Evolutionary conservation across 1,140 invertebrate species (phyloP), one percentile per base, ranked within the genome.

Genomic region (Drosophila athabasca): DNA sequence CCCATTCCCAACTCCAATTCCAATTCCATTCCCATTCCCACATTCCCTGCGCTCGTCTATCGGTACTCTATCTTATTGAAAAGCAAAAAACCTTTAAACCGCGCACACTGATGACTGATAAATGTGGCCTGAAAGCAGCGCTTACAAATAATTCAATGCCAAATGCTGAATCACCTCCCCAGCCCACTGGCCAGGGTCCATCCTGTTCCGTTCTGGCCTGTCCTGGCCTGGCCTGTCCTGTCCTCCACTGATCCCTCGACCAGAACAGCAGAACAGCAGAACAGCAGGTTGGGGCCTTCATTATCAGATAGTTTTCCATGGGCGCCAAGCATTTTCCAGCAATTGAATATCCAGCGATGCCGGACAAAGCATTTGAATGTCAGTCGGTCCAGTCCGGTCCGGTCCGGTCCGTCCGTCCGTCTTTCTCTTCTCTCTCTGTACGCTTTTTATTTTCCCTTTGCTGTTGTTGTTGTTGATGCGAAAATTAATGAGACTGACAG

Each of bases 401-500:
- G 24, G 31, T 9, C 29, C 17, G 1, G 46, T 13, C 31, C 8
- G 4, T 26, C 24, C 5, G 24, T 26, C 9, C 9, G 31, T 9
- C 29, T 26, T 0, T 26, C 1, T 44, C 19, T 46, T 60, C 35
- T 41, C 45, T 26, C 8, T 41, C 48, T 51, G 48, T 48, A 54
- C 55, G 24, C 26, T 26, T 43, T 43, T 45, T 24, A 6, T 51
- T 57, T 19, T 43, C 43, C 48, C 41, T 35, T 62, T 58, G 64
- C 26, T 57, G 60, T 70, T 51, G 22, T 24, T 51, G 35, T 57
- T 57, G 41, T 66, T 59, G 24, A 57, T 62, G 79, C 73, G 64
- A 22, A 83, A 83, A 83, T 83, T 84, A 83, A 83, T 83, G 80
- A 83, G 80, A 72, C 80, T 71, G 80, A 68, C 80, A 84, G 80